These are phyloP conservation scores for Athrips mouffetella DNA, from an alignment of 2,888 invertebrate species.

Conservation along the genomic window DNA sequence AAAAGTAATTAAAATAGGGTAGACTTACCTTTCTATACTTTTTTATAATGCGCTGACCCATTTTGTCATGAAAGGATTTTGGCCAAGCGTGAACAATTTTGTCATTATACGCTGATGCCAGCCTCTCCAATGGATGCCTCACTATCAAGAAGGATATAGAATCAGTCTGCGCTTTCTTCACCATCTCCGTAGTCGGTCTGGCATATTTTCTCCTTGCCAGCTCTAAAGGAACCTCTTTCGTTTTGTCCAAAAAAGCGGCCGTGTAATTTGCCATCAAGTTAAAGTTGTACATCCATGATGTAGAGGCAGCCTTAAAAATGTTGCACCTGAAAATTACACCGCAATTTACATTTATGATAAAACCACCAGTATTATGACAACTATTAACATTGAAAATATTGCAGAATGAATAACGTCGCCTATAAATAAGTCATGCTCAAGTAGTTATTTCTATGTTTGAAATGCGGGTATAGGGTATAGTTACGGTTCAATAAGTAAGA, in stretches of 20 bases:
- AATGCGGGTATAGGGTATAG: no score
- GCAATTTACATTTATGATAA: background rate
- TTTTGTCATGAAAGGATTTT: conserved; percentile 88
- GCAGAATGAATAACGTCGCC: no score
- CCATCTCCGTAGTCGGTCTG: conserved; percentile 84
- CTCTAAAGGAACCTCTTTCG: conserved; percentile 86
- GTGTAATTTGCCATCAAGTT: conserved; percentile 91
- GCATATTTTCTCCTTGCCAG: conserved; percentile 89
- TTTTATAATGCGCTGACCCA: conserved; percentile 86
- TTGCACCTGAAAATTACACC: conserved; percentile 87
- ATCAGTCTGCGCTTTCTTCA: conserved; percentile 85
- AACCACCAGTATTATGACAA: background rate
- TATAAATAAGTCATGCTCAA: no score
- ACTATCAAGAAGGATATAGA: conserved; percentile 90
- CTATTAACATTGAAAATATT: background rate
- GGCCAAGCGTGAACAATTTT: conserved; percentile 91
- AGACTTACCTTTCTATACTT: conserved; percentile 83
- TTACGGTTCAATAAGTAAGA: no score
- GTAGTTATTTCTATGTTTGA: no score
- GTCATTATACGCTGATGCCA: conserved; percentile 90
- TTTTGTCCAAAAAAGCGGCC: conserved; percentile 85
- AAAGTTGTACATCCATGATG: conserved; percentile 95
- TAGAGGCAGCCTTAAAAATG: conserved; percentile 91
- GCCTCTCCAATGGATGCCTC: conserved; percentile 86
- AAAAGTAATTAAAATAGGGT: no score